Evolutionary conservation across 2,888 invertebrate genomes (phyloP), one percentile per base, ranked within the genome.

Genomic region (Serrognathus titanus): DNA sequence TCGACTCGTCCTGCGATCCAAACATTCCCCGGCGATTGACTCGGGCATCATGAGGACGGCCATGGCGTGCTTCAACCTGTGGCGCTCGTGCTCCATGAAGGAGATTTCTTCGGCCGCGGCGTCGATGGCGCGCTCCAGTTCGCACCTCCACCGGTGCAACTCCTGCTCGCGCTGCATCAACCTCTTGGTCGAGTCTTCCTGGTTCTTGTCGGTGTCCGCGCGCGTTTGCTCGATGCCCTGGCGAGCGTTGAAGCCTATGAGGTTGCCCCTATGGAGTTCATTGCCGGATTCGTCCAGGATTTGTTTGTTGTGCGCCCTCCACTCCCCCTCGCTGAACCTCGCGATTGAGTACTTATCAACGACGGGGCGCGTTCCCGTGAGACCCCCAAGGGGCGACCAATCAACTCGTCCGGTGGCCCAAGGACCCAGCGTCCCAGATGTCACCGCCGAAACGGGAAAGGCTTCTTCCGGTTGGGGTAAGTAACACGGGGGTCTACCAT

Each of bases 291-390:
- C 63, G 36, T 82, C 76, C 35, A 77, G 55, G 12, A 75, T 60
- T 3, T 73, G 69, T 55, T 74, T 73, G 51, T 77, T 78, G 58
- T 71, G 75, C 5, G 59, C 59, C 41, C 88, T 80, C 91, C 91
- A 91, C 76, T 91, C 89, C 7, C 82, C 84, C 1, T 86, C 81
- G 53, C 89, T 89, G 70, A 83, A 89, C 66, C 87, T 80, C 9
- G 89, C 86, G 46, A 90, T 79, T 0, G 90, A 87, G 70, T 90
- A 90, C 67, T 87, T 88, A 75, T 88, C 88, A 8, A 88, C 89
- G 0, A 83, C 81, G 0, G 90, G 90, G 60, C 90, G 80, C 0
- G 89, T 85, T 2, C 90, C 90, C 0, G 90, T 90, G 68, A 89
- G 79, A 0, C 81, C 84, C 0, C 82, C 84, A 54, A 87, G 77